Evolutionary conservation across 2,113 vertebrate species (phyloP).

Genomic region (Microcebus ravelobensis): DNA sequence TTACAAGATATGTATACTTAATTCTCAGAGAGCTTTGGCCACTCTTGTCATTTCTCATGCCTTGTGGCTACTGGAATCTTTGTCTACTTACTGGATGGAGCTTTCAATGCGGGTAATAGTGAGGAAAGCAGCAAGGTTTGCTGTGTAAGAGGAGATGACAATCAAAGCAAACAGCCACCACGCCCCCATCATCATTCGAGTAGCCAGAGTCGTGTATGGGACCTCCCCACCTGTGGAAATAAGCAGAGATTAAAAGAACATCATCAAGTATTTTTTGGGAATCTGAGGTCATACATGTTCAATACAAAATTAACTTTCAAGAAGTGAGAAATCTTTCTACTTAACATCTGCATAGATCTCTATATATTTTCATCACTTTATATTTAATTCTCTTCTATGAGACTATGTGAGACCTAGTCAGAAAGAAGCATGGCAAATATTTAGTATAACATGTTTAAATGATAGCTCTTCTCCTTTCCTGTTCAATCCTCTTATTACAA

Average conservation of each 20-base stretch:
- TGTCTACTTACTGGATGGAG: slow-evolving; percentile 97
- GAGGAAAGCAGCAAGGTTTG: slow-evolving; percentile 98
- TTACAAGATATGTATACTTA: neutral
- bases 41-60: neutral
- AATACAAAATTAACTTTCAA: neutral
- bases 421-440: slow-evolving; percentile 7
- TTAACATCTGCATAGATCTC: neutral
- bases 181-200: slow-evolving; percentile 99
- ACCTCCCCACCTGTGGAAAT: slow-evolving; percentile 94
- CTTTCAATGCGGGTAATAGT: slow-evolving; percentile 98
- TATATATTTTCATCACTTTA: neutral
- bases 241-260: slow-evolving; percentile 62
- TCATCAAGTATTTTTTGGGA: neutral
- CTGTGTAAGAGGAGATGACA: slow-evolving; percentile 98
- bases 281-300: neutral
- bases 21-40: neutral
- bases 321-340: neutral
- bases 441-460: neutral
- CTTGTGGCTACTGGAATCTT: slow-evolving; percentile 7
- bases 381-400: slow-evolving; percentile 5
- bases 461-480: neutral
- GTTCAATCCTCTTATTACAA: neutral
- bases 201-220: slow-evolving; percentile 96
- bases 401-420: neutral
- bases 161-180: slow-evolving; percentile 99